These are phyloP conservation scores for Trichopoda pennipes DNA, from an alignment of 2,888 invertebrate genomes.

Conservation along the genomic window DNA sequence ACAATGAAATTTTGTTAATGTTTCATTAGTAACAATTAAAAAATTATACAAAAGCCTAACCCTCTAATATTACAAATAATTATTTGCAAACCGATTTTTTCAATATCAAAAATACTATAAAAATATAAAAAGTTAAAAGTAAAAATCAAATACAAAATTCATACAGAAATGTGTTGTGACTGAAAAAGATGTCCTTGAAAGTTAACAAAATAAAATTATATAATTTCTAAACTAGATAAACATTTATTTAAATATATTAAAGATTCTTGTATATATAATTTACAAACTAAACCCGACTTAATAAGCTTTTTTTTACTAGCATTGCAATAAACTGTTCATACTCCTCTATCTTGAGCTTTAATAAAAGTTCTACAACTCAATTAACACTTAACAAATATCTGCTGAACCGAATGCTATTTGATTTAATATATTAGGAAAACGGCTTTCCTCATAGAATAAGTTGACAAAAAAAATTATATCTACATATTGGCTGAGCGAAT, in stretches of 20 bases:
- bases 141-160: too few relatives aligned
- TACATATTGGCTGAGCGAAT: too few relatives aligned
- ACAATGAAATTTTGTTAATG: constrained; percentile 28
- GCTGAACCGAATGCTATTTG: constrained; percentile 79
- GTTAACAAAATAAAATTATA: background rate
- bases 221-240: constrained; percentile 28
- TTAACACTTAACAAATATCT: constrained; percentile 72
- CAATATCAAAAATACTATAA: too few relatives aligned
- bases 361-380: constrained; percentile 71
- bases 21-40: constrained; percentile 35
- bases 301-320: constrained; percentile 73
- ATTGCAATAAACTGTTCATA: constrained; percentile 72
- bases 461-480: too few relatives aligned
- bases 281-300: constrained; percentile 74
- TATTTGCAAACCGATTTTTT: background rate
- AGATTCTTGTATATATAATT: constrained; percentile 74
- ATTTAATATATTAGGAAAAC: constrained; percentile 78
- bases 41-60: constrained; percentile 4
- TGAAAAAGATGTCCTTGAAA: too few relatives aligned
- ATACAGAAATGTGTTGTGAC: too few relatives aligned
- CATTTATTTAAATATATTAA: constrained; percentile 70
- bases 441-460: constrained; percentile 77
- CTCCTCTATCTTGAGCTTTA: constrained; percentile 75
- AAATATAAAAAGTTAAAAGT: too few relatives aligned
- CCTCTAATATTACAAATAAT: constrained; percentile 3